phyloP scores from a whole-genome alignment of 2,888 invertebrate species.

The Entomobrya proxima region DNA sequence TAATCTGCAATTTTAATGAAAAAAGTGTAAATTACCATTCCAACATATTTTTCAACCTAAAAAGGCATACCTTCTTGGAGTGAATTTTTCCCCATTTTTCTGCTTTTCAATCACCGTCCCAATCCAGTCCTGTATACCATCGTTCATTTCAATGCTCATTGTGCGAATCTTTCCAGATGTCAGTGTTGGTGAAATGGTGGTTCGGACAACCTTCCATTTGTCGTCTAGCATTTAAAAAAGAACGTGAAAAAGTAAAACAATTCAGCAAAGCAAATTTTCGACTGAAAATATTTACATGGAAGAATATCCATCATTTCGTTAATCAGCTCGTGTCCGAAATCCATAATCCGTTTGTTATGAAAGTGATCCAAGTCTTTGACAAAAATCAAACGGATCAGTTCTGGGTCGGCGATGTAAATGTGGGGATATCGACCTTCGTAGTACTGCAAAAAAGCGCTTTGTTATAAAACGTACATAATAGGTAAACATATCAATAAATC shows the following conservation, averaged over 20 bases:
- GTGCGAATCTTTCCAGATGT: conserved; percentile 62
- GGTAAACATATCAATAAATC: background rate
- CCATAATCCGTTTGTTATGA: conserved; percentile 56
- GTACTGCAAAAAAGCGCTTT: conserved; percentile 8
- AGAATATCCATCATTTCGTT: conserved; percentile 71
- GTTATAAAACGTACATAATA: background rate
- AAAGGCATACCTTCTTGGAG: conserved; percentile 32
- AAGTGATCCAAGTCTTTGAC: conserved; percentile 71
- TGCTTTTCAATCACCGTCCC: background rate
- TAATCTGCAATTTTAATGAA: conserved; percentile 42
- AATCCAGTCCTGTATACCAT: conserved; percentile 30
- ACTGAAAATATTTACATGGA: too few species aligned
- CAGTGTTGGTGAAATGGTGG: conserved; percentile 41
- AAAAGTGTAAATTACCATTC: too few species aligned
- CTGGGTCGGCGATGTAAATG: conserved; percentile 63
- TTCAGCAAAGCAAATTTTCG: too few species aligned
- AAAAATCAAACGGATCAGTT: conserved; percentile 61
- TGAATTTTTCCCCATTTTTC: background rate
- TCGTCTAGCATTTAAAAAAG: too few species aligned
- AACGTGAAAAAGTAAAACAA: background rate
- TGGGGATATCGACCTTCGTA: conserved; percentile 67
- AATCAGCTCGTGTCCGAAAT: conserved; percentile 62
- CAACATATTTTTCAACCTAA: too few species aligned
- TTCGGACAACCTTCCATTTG: conserved; percentile 67
- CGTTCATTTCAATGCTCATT: conserved; percentile 63